Base-by-base conservation (phyloP, 2,797 vertebrate species). In the Sebastes steindachneri region DNA sequence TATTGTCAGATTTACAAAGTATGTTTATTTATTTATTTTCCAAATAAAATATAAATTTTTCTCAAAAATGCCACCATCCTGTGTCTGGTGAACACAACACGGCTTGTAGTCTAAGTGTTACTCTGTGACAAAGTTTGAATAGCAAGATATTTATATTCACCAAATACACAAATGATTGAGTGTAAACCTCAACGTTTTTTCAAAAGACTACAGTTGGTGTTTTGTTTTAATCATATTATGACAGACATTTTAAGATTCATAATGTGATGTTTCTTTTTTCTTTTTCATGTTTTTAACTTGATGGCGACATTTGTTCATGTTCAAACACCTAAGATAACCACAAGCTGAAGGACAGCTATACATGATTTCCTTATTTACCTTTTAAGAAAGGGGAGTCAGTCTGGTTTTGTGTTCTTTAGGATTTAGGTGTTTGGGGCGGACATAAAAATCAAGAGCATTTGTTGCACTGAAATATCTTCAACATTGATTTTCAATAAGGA, bases 401-500 rank as follows among this genome's bases (percentile, higher is more conserved):
- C 54, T 74, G 62, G 15, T 54, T 57, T 57, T 45, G 4, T 45
- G 67, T 65, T 87, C 31, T 68, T 73, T 28, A 64, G 28, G n/a
- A 37, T 45, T 68, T 10, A 25, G 12, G 10, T 63, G 28, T 62
- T 71, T 63, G 66, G 26, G 33, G 37, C 48, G 65, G 33, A 73
- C 12, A 23, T 10, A 41, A 68, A 66, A 60, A 68, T 72, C 29
- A 54, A 77, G 35, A 65, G 59, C 48, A 73, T 79, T 68, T 68
- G 63, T 21, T 74, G 48, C 25, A 45, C 65, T 31, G 35, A 78
- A 33, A 73, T 31, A 82, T 78, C 51, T 45, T 60, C 51, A 64
- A 65, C 70, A 68, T 54, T 51, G 68, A 65, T 45, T 51, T 67
- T 41, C 65, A 73, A 75, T 75, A 77, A 78, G 59, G 66, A 85